phyloP scores from a whole-genome alignment of 2,113 vertebrate species.

The mouse (Mus musculus) region DNA sequence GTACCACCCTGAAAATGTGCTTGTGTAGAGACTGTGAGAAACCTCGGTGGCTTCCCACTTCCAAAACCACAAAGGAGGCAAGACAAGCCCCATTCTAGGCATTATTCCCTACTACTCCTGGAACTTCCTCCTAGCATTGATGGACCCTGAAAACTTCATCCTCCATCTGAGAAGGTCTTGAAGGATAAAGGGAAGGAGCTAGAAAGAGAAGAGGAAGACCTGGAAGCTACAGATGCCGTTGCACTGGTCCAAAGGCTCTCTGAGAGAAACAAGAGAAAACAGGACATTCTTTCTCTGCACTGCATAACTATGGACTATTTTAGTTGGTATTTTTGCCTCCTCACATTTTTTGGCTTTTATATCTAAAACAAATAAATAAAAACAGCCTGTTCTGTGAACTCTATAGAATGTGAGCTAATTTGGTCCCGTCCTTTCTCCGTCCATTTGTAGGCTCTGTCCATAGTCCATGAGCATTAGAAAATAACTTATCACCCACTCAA shows the following conservation, averaged over 20 bases:
- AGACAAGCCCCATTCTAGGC: neutral
- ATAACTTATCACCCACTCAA: slow-evolving; percentile 88
- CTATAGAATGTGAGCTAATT: slow-evolving; percentile 72
- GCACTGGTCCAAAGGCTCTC: neutral
- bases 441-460: slow-evolving; percentile 13
- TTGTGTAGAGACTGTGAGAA: neutral
- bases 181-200: neutral
- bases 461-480: slow-evolving; percentile 83
- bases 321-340: neutral
- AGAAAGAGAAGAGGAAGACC: neutral
- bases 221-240: neutral
- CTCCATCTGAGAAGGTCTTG: neutral
- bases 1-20: no score
- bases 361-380: slow-evolving; percentile 66
- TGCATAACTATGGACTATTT: slow-evolving; percentile 45
- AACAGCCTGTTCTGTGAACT: slow-evolving; percentile 1
- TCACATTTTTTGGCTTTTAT: slow-evolving; percentile 35
- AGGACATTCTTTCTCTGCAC: slow-evolving; percentile 41
- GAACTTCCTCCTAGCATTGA: neutral
- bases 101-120: neutral
- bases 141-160: neutral
- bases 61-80: neutral
- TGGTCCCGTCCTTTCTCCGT: slow-evolving; percentile 62
- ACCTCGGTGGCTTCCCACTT: neutral
- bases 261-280: slow-evolving; percentile 42